A percentile compares a stretch with the other conserved stretches of the same genome.
These are phyloP conservation scores for Andrena dorsata DNA, from an alignment of 2,888 invertebrate genomes.

Conservation along the genomic window DNA sequence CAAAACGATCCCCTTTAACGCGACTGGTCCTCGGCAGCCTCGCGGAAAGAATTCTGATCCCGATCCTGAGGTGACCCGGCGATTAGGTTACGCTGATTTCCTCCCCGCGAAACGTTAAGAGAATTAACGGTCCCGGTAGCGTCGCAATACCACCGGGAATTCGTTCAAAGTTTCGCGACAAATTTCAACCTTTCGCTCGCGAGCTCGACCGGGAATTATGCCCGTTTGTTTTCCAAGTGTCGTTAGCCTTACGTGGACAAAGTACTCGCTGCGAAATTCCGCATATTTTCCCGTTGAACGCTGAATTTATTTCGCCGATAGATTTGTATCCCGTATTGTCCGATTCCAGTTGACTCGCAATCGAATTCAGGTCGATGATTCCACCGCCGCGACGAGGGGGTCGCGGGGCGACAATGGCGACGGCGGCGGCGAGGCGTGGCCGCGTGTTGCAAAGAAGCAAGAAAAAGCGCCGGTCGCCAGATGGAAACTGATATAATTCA, in stretches of 20 bases:
- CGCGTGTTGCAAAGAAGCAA: not conserved
- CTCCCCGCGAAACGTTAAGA: too few species aligned
- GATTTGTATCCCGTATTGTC: not conserved
- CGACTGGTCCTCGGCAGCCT: not conserved
- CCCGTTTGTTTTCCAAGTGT: slow-evolving; percentile 3
- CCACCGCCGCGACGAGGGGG: not conserved
- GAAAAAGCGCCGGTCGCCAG: slow-evolving; percentile 23
- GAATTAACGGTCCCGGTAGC: not conserved
- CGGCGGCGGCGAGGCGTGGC: not conserved
- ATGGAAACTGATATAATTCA: slow-evolving; percentile 48
- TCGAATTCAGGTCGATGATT: slow-evolving; percentile 7
- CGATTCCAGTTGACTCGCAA: not conserved
- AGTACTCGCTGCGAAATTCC: not conserved
- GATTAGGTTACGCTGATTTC: too few species aligned
- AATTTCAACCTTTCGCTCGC: not conserved
- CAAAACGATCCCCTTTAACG: slow-evolving; percentile 16
- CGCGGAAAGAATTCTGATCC: not conserved
- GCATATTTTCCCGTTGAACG: not conserved
- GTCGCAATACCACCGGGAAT: not conserved
- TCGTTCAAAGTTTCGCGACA: not conserved
- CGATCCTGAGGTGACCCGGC: too few species aligned
- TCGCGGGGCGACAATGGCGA: not conserved
- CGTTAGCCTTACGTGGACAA: not conserved
- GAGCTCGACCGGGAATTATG: not conserved
- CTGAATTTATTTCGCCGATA: slow-evolving; percentile 1